Percentiles rank a stretch among this genome's conserved stretches.
Evolutionary conservation across 2,113 vertebrate genomes (phyloP).

Genomic region (Tursiops truncatus): DNA sequence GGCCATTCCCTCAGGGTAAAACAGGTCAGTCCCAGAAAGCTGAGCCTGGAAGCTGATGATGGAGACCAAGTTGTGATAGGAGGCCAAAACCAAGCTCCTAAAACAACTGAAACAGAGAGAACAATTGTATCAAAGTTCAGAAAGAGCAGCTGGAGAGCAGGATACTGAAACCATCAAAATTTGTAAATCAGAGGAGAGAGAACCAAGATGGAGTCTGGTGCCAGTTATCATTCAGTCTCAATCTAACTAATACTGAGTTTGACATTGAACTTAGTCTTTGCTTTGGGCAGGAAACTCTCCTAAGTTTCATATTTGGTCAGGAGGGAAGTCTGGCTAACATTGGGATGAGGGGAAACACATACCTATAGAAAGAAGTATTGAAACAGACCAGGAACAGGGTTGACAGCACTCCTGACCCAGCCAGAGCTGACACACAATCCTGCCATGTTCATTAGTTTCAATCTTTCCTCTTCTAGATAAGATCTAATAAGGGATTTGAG

Average conservation of each 20-base stretch:
- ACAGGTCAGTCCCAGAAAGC: neutral
- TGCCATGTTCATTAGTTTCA: slow-evolving; percentile 68
- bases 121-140: neutral
- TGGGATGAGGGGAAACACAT: neutral
- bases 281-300: neutral
- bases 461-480: slow-evolving; percentile 72
- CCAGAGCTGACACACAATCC: slow-evolving; percentile 41
- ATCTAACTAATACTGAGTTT: neutral
- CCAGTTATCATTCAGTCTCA: neutral
- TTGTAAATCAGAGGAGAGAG: neutral
- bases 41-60: neutral
- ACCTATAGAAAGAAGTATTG: neutral
- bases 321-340: neutral
- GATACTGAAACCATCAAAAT: neutral
- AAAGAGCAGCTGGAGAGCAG: neutral
- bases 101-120: neutral
- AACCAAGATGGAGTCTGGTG: neutral
- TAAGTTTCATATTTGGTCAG: neutral
- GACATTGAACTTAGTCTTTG: neutral
- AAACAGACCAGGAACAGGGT: neutral
- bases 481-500: slow-evolving; percentile 72
- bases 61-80: neutral
- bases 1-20: neutral
- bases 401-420: slow-evolving; percentile 39
- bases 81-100: neutral